Evolutionary conservation across 2,113 vertebrate species (phyloP).

Genomic region (Ovis aries): ARS-UI_Ramb_v3.0 NC_056070.1:56885001-56885500

Average conservation of each 20-base stretch:
- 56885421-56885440: slow-evolving; percentile 8
- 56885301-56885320: not conserved
- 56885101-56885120: slow-evolving; percentile 31
- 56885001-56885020: not conserved
- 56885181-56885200: not conserved
- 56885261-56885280: not conserved
- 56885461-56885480: not conserved
- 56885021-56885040: slow-evolving; percentile 20
- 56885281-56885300: slow-evolving; percentile 1
- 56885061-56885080: slow-evolving; percentile 12
- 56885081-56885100: slow-evolving; percentile 38
- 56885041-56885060: slow-evolving; percentile 6
- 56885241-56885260: not conserved
- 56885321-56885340: not conserved
- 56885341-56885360: not conserved
- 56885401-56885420: not conserved
- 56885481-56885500: slow-evolving; percentile 40
- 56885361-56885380: not conserved
- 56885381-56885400: not conserved
- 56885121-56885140: slow-evolving; percentile 15
- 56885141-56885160: not conserved
- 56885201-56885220: slow-evolving; percentile 2
- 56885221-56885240: not conserved
- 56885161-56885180: slow-evolving; percentile 23
- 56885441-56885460: not conserved